These are phyloP conservation scores for Eudasyphora cyanicolor DNA, from an alignment of 2,888 invertebrate species.

Conservation along the genomic window DNA sequence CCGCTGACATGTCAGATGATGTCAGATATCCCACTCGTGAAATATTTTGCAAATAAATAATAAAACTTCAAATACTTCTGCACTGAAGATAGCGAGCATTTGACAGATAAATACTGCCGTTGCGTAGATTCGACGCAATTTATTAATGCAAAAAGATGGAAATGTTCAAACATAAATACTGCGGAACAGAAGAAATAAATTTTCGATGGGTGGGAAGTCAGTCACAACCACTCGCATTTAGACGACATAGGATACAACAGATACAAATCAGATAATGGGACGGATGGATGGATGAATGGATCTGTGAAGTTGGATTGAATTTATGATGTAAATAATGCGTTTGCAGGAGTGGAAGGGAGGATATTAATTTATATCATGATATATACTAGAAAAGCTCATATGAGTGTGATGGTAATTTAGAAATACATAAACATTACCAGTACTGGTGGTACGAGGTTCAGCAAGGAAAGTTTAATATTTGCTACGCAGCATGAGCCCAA, in stretches of 20 bases:
- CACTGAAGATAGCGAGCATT: background rate
- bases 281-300: background rate
- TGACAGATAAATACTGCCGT: conserved; percentile 1
- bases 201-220: background rate
- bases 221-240: too few relatives aligned
- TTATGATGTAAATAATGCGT: background rate
- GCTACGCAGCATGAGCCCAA: too few relatives aligned
- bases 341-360: conserved; percentile 7
- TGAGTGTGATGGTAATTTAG: background rate
- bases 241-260: background rate
- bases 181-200: background rate
- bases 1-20: background rate
- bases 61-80: conserved; percentile 4
- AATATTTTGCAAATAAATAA: conserved; percentile 29
- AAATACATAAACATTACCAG: background rate
- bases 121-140: conserved; percentile 29
- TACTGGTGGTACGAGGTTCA: background rate
- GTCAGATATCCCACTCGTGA: background rate
- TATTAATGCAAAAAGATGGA: conserved; percentile 55
- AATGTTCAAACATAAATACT: conserved; percentile 32
- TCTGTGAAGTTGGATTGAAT: conserved; percentile 3
- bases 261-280: background rate
- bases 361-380: conserved; percentile 16
- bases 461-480: background rate
- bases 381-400: background rate